phyloP scores from a whole-genome alignment of 2,888 invertebrate genomes.

The Lissonota sp. region DNA sequence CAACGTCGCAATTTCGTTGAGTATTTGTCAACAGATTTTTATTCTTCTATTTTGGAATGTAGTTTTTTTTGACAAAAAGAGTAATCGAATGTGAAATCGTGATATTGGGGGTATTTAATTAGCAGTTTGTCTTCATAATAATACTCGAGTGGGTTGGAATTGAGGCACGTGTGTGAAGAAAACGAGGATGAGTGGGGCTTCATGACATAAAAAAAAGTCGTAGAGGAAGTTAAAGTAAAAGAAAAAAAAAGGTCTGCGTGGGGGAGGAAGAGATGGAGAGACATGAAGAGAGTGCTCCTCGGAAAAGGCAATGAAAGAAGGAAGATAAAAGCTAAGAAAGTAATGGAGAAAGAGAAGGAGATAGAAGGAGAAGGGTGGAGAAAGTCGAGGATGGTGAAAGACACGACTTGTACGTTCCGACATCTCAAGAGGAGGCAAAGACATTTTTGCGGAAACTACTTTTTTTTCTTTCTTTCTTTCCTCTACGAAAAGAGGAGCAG shows the following conservation, averaged over 20 bases:
- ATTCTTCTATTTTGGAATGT: not conserved
- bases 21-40: not conserved
- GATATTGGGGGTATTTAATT: no score
- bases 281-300: not conserved
- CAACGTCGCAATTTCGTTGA: not conserved
- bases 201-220: constrained; percentile 1
- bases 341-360: constrained; percentile 15
- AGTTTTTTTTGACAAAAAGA: no score
- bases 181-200: constrained; percentile 36
- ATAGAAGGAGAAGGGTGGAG: constrained; percentile 19
- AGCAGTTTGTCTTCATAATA: no score
- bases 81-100: no score
- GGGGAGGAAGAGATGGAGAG: constrained; percentile 1
- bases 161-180: constrained; percentile 14
- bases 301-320: constrained; percentile 7
- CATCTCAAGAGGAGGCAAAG: constrained; percentile 46
- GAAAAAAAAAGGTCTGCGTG: constrained; percentile 30
- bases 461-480: constrained; percentile 19
- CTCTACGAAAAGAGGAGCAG: not conserved
- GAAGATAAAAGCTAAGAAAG: constrained; percentile 31
- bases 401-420: constrained; percentile 48
- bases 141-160: constrained; percentile 4
- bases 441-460: constrained; percentile 57
- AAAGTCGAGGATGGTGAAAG: constrained; percentile 18
- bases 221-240: not conserved